Percentiles rank a stretch among this genome's conserved stretches.
These are phyloP conservation scores for Chrysolina haemoptera DNA, from an alignment of 2,888 invertebrate species.

Conservation along the genomic window DNA sequence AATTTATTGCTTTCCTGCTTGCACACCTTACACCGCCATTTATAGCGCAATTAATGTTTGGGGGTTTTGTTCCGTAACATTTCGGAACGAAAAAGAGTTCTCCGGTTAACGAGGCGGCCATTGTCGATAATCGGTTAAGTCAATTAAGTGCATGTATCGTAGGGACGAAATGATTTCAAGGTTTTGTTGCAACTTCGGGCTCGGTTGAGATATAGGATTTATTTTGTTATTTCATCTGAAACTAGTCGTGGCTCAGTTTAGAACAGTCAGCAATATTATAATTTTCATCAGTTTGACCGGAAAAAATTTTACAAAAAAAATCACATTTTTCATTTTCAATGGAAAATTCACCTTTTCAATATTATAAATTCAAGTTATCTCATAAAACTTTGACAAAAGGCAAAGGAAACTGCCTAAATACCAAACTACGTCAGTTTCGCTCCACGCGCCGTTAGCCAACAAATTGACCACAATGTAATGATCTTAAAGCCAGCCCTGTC, in stretches of 20 bases:
- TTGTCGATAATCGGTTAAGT: slow-evolving; percentile 27
- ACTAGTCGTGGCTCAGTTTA: not conserved
- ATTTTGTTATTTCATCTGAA: not conserved
- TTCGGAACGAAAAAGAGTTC: slow-evolving; percentile 28
- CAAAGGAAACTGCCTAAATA: no score
- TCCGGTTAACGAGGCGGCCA: slow-evolving; percentile 21
- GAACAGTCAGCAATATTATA: not conserved
- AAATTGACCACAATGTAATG: no score
- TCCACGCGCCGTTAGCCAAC: no score
- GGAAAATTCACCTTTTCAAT: no score
- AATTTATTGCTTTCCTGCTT: slow-evolving; percentile 60
- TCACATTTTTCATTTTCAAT: no score
- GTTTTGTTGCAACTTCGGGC: not conserved
- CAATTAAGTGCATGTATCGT: slow-evolving; percentile 30
- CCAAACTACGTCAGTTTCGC: no score
- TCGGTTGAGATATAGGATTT: not conserved
- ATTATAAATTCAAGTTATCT: no score
- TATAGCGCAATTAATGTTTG: slow-evolving; percentile 54
- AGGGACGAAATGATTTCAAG: slow-evolving; percentile 22
- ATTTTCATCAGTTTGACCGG: no score
- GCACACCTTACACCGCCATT: slow-evolving; percentile 55
- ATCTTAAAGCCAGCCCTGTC: no score
- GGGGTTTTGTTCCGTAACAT: slow-evolving; percentile 28
- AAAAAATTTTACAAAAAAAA: no score
- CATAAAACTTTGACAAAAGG: no score